Base-by-base conservation (phyloP, 2,797 vertebrate genomes). In the Staurois parvus region DNA sequence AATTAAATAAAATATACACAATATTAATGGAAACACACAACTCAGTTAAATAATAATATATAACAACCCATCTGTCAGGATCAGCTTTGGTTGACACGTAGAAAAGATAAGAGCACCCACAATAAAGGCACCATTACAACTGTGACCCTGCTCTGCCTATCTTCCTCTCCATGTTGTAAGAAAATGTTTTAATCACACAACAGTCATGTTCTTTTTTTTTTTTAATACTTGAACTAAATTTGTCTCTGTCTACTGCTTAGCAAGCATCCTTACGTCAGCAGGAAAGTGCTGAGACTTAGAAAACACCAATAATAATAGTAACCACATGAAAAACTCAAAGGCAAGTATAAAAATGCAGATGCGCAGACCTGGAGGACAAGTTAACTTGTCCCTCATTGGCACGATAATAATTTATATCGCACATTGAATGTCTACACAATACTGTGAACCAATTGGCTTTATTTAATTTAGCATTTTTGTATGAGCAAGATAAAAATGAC, bases 251-350 rank as follows among this genome's bases (percentile, higher is more conserved):
- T 72, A 7, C 13, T 59, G n/a, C 29, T 28, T 37, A 56, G 67
- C 79, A 40, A 24, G 34, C 21, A 40, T 40, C 26, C 68, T 68
- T 72, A 52, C 48, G 45, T 40, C 67, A 59, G 19, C 24, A 24
- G 6, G 45, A 72, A 81, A 72, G 26, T 8, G 40, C 42, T 72
- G 34, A 81, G 30, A 6, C 21, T 56, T 68, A 8, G 26, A 29
- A 70, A 79, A 79, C 40, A 17, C 56, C 28, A 66, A 77, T 42
- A 78, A 66, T 66, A 66, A 66, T 42, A 78, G 52, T 17, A 40
- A 8, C 6, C 37, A 37, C 29, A 10, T 28, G 28, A 66, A 66
- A 24, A 59, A 59, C 52, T 24, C 19, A 24, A 59, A 21, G 7
- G 52, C 19, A 59, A 59, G 21, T 59, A 59, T 24, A 59, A 59